These are phyloP conservation scores for Ibycter americanus DNA, from an alignment of 2,797 vertebrate species.

Conservation along the genomic window DNA sequence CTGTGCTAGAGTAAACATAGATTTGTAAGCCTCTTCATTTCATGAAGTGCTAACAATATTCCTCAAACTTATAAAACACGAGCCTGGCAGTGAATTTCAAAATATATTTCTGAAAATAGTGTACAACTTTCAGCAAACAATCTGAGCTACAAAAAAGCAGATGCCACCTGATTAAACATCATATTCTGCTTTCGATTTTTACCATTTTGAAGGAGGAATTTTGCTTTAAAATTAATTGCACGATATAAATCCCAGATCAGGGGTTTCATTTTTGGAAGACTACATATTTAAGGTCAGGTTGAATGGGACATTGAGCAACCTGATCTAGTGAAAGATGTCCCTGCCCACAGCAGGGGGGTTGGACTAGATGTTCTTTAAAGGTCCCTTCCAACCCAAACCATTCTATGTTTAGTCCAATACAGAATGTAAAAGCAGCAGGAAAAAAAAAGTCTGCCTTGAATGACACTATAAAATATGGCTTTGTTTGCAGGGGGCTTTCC, in stretches of 20 bases:
- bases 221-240: not conserved
- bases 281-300: not conserved
- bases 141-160: not conserved
- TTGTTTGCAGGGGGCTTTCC: not conserved
- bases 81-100: not conserved
- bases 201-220: not conserved
- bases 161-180: not conserved
- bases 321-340: not conserved
- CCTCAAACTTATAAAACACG: not conserved
- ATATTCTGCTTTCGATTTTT: not conserved
- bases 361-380: not conserved
- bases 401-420: not conserved
- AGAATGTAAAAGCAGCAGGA: not conserved
- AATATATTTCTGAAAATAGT: not conserved
- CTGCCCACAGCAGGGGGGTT: not conserved
- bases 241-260: not conserved
- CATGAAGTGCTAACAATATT: not conserved
- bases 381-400: not conserved
- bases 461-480: not conserved
- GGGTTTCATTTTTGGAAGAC: not conserved
- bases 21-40: not conserved
- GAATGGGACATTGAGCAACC: not conserved
- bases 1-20: not conserved
- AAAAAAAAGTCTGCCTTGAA: not conserved
- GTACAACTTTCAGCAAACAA: not conserved